Evolutionary conservation across 37 sponge, comb jelly and placozoan genomes (phyloP), one percentile per base, ranked within the genome.

Genomic region (Ianthella basta): DNA sequence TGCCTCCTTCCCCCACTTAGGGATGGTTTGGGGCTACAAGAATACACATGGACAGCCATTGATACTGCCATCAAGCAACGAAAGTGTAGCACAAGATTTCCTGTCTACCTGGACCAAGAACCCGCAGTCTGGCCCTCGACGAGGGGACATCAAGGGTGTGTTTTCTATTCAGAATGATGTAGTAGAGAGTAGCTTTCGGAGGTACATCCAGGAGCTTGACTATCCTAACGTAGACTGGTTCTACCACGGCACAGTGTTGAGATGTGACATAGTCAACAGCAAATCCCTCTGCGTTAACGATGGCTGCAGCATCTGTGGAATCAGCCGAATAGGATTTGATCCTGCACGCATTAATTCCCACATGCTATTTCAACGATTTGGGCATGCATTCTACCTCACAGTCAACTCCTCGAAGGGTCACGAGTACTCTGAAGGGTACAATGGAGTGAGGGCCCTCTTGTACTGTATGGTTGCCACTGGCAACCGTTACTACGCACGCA

Each of bases 231-330:
- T 83, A 15, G 92, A 85, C 29, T 38, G 87, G 40, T 68, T 89
- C 54, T 95, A 86, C 39, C 95, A 95, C 85, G 95, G 95, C 12
- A 95, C 95, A 14, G 80, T 59, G 30, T 59, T 95, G 29, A 77
- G 29, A 41, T 95, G 95, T 57, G 82, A 89, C 69, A 84, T 95
- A 30, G 27, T 61, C 4, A 24, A 12, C 32, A 82, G 44, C 23
- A 64, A 82, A 38, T 36, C 37, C 23, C 67, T 83, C 12, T 95
- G 95, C 57, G 80, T 21, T 34, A 56, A 82, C 37, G 0, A 54
- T 0, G 60, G 57, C 24, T 95, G 95, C 84, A 86, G 92, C 36
- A 74, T 92, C 3, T 95, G 95, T 79, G 88, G 92, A 13, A 87
- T 95, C 38, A 83, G 87, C 15, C 41, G 59, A 15, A 4, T 1